Evolutionary conservation across 2,113 vertebrate species (phyloP), one percentile per base, ranked within the genome.

Genomic region (Chaetorhynchus papuensis): DNA sequence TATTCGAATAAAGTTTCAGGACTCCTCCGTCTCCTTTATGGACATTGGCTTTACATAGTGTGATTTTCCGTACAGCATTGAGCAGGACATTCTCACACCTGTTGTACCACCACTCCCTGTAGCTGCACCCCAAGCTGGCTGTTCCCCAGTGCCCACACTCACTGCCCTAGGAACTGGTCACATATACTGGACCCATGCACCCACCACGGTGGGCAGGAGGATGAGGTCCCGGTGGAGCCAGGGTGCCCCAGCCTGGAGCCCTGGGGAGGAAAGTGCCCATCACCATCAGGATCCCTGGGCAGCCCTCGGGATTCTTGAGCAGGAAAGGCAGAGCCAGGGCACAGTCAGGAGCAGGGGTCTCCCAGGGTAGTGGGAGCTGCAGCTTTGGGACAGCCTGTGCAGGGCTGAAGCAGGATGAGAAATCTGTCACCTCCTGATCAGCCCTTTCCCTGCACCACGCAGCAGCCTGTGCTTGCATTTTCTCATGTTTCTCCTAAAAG

Each of bases 71-170:
- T 54, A 42, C 37, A 42, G 26, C 90, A 35, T 92, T 97, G 56
- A 97, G 90, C 30, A 91, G 80, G n/a, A 95, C 13, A 0, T 96
- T 87, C 19, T 93, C 82, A 77, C 94, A 97, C 20, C 18, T 81
- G 70, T 97, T 94, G 3, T 95, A 97, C 96, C 96, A 97, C 96
- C 94, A 97, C 27, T 95, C 96, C 27, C 96, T 92, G 1, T 92
- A 95, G 83, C 90, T 79, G 24, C 24, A 68, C 45, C 45, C 33
- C n/a, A 49, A 15, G 45, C 3, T 53, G 63, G 93, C 95, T 0
- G 78, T 95, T 90, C 20, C 83, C 8, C 74, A 21, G 28, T 27
- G 57, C 10, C 63, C 30, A 35, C 22, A 94, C 92, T 96, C 49
- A 96, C 93, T 56, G 1, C 66, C 75, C 47, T 72, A 86, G 65